phyloP scores from a whole-genome alignment of 2,888 invertebrate species.

The Zaprionus obscuricornis region DNA sequence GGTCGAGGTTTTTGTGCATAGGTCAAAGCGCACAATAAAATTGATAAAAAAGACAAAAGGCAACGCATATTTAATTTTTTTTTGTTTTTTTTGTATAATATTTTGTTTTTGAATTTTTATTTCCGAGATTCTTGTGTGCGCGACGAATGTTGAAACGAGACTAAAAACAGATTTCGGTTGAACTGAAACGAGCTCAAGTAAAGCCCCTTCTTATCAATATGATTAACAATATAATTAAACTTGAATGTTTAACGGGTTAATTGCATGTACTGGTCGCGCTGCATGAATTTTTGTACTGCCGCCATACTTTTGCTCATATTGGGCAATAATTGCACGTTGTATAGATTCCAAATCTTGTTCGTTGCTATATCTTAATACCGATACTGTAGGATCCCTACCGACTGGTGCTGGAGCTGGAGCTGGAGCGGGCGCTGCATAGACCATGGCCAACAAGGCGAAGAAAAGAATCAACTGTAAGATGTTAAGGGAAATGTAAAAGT shows the following conservation, averaged over 20 bases:
- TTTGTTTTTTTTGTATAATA: neutral
- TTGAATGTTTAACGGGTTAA: too few species aligned
- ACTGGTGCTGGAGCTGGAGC: constrained; percentile 40
- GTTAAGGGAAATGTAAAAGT: neutral
- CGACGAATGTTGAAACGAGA: constrained; percentile 45
- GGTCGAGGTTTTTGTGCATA: too few species aligned
- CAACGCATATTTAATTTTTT: constrained; percentile 34
- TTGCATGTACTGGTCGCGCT: constrained; percentile 52
- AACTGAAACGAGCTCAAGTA: constrained; percentile 15
- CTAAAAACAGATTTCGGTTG: constrained; percentile 39
- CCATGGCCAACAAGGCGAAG: constrained; percentile 42
- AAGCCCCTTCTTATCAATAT: constrained; percentile 49
- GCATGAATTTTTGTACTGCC: constrained; percentile 72
- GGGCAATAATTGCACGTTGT: constrained; percentile 74
- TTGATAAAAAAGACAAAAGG: constrained; percentile 28
- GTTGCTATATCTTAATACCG: constrained; percentile 64
- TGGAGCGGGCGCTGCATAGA: constrained; percentile 32
- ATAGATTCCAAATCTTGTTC: constrained; percentile 70
- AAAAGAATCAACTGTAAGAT: constrained; percentile 48
- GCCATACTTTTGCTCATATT: constrained; percentile 70
- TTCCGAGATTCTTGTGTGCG: constrained; percentile 30
- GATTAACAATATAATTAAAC: constrained; percentile 60
- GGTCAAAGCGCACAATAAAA: constrained; percentile 9
- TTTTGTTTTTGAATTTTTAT: too few species aligned
- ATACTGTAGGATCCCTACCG: constrained; percentile 54